Conservation (phyloP, 2,888 invertebrate genomes). For the Scelioninae gen. 2 region DNA sequence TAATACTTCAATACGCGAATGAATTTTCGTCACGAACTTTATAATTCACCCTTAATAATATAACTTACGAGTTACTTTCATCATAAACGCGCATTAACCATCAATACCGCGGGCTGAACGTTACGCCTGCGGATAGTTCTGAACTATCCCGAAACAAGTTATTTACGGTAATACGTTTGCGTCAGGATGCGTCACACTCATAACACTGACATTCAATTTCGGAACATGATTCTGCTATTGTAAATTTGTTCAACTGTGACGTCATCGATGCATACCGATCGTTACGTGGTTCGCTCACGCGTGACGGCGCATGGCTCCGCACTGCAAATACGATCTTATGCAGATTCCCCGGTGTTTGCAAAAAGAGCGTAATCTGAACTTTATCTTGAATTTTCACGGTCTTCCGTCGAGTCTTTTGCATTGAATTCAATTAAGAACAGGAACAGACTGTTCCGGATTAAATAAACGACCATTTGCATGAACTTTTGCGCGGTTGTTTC, state of each 20-base stretch:
- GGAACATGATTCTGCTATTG: conserved; percentile 51
- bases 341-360: conserved; percentile 30
- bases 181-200: conserved; percentile 49
- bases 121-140: conserved; percentile 16
- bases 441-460: too few species aligned
- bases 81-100: conserved; percentile 23
- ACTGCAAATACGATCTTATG: conserved; percentile 54
- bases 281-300: conserved; percentile 55
- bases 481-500: too few species aligned
- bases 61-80: conserved; percentile 24
- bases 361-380: conserved; percentile 39
- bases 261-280: too few species aligned
- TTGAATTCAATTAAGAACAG: conserved; percentile 18
- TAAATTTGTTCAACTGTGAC: too few species aligned
- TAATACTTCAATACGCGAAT: conserved; percentile 8
- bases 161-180: conserved; percentile 40
- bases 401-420: conserved; percentile 13
- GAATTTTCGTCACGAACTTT: conserved; percentile 25
- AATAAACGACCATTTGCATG: too few species aligned
- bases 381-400: conserved; percentile 45
- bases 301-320: conserved; percentile 49
- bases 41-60: conserved; percentile 35
- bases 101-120: conserved; percentile 13
- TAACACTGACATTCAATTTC: conserved; percentile 55
- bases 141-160: conserved; percentile 37